Evolutionary conservation across 2,113 vertebrate genomes (phyloP), one percentile per base, ranked within the genome.

Genomic region (Rhinogobius similis): DNA sequence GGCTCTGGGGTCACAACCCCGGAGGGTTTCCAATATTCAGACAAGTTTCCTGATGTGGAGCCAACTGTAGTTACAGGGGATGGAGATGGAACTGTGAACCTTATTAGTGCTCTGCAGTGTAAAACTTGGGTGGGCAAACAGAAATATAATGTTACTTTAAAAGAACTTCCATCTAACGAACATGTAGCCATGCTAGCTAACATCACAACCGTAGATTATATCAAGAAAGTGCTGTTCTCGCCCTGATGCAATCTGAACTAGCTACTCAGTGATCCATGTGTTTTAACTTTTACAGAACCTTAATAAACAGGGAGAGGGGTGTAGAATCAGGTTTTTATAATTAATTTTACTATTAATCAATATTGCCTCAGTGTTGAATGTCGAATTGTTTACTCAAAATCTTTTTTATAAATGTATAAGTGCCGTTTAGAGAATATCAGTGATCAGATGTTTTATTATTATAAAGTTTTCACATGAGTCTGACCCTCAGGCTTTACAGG

Each of bases 41-140:
- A 75, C 1, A 92, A 73, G 63, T 98, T 99, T 71, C 96, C 98
- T 0, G 95, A 99, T 58, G 91, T 72, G 0, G 97, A 99, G 9
- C 97, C 98, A n/a, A 91, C 82, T 18, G 93, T 96, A 59, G 29
- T 79, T 61, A 85, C 85, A 27, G 95, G 96, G 0, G 90, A 96
- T 0, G 98, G 98, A 0, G 98, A 99, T 0, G 98, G 98, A 0
- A 99, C 98, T 0, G 98, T 99, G n/a, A 99, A 98, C 90, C 72
- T 98, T 59, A 73, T 82, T 69, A 99, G 96, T 71, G 93, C 94
- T 73, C 73, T 93, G 63, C 94, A 96, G 4, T 99, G 98, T 75
- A 84, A 67, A 3, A 92, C 89, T 50, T 99, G 98, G 98, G 72
- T 55, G 1, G 76, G 78, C 11, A 77, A 8, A 76, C 97, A 98